A percentile compares a stretch with the other conserved stretches of the same genome.
Evolutionary conservation across 2,113 vertebrate genomes (phyloP).

Genomic region (Clarias batrachus): DNA sequence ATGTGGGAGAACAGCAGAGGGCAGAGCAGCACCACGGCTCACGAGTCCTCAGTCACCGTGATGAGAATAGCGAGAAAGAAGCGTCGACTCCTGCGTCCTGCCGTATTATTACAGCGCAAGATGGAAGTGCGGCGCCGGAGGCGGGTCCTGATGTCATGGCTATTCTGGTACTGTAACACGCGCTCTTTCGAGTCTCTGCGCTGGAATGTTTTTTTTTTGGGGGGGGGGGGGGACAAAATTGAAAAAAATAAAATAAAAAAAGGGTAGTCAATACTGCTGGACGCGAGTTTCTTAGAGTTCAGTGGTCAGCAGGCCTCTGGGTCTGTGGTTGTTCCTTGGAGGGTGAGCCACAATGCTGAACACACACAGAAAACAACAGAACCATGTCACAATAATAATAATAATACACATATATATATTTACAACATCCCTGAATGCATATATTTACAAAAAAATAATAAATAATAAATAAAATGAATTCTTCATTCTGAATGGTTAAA

Average conservation of each 20-base stretch:
- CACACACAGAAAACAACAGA: slow-evolving; percentile 2
- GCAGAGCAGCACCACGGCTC: slow-evolving; percentile 1
- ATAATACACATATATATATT: no score
- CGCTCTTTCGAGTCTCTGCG: neutral
- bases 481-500: neutral
- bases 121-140: neutral
- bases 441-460: no score
- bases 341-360: slow-evolving; percentile 62
- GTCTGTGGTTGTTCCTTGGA: slow-evolving; percentile 69
- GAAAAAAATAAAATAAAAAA: neutral
- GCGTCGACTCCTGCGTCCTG: neutral
- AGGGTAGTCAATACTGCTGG: neutral
- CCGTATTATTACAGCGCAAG: neutral
- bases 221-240: neutral
- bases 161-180: neutral
- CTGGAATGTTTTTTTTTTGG: slow-evolving; percentile 4
- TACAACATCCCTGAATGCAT: no score
- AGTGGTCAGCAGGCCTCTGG: slow-evolving; percentile 88
- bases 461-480: slow-evolving; percentile 3
- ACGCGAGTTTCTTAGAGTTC: slow-evolving; percentile 79
- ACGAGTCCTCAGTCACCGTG: neutral
- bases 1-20: slow-evolving; percentile 19
- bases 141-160: neutral
- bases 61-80: neutral
- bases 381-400: neutral